These are phyloP conservation scores for Eptatretus atami DNA, from an alignment of 2,797 vertebrate species.

Conservation along the genomic window DNA sequence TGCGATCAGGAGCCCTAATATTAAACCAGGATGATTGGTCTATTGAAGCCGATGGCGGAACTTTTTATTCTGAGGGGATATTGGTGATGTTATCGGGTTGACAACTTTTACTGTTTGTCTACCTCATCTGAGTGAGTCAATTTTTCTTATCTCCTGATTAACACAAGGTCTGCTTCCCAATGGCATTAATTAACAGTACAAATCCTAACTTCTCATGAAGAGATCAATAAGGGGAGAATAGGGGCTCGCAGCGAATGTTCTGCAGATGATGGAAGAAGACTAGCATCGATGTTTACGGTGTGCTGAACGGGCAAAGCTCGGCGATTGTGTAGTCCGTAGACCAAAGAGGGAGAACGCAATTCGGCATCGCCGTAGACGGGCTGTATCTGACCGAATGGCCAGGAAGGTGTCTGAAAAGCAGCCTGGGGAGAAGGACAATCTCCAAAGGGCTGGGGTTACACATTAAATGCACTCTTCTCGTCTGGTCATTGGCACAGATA, in stretches of 20 bases:
- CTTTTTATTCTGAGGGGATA: constrained; percentile 67
- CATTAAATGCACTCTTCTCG: too few relatives aligned
- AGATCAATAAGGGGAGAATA: constrained; percentile 98
- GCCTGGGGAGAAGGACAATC: too few relatives aligned
- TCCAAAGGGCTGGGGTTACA: too few relatives aligned
- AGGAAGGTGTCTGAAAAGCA: too few relatives aligned
- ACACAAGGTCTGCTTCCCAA: constrained; percentile 99
- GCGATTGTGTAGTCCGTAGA: neutral
- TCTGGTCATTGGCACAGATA: too few relatives aligned
- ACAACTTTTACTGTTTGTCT: constrained; percentile 79
- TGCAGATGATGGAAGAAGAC: constrained; percentile 97
- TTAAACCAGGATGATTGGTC: constrained; percentile 97
- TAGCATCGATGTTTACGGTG: constrained; percentile 63
- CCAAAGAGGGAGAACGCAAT: too few relatives aligned
- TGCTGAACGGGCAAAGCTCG: constrained; percentile 27
- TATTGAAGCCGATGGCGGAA: constrained; percentile 93
- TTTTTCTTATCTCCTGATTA: constrained; percentile 99
- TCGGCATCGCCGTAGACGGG: too few relatives aligned
- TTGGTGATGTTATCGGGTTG: constrained; percentile 78
- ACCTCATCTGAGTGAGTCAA: constrained; percentile 84
- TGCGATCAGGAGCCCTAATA: constrained; percentile 71
- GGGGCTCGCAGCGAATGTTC: constrained; percentile 99
- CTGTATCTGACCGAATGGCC: too few relatives aligned
- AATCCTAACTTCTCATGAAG: constrained; percentile 98
- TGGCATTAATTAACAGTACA: constrained; percentile 99